phyloP scores from a whole-genome alignment of 2,888 invertebrate species.

The Meloe dianella region DNA sequence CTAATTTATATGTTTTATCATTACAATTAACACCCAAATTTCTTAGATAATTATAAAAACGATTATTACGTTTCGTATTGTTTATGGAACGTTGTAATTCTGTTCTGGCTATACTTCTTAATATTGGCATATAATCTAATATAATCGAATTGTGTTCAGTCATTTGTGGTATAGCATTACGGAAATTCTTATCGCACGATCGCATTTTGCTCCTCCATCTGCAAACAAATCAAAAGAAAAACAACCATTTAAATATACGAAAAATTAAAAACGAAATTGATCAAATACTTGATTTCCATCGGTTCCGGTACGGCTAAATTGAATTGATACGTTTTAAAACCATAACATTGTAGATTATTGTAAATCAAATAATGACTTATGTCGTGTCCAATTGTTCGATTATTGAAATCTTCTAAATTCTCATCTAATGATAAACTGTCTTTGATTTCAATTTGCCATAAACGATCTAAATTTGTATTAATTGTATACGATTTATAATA shows the following conservation, averaged over 20 bases:
- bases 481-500: slow-evolving; percentile 32
- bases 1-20: slow-evolving; percentile 28
- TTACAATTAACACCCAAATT: slow-evolving; percentile 34
- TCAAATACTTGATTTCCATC: slow-evolving; percentile 35
- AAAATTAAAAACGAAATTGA: slow-evolving; percentile 9
- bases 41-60: slow-evolving; percentile 77
- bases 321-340: slow-evolving; percentile 23
- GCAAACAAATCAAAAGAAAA: slow-evolving; percentile 37
- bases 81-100: slow-evolving; percentile 68
- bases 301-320: slow-evolving; percentile 44
- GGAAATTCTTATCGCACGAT: slow-evolving; percentile 59
- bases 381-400: slow-evolving; percentile 47
- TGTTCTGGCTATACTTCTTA: slow-evolving; percentile 72
- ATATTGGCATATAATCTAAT: slow-evolving; percentile 72
- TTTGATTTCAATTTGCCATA: slow-evolving; percentile 45
- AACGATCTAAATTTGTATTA: slow-evolving; percentile 47
- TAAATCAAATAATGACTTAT: slow-evolving; percentile 52
- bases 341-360: slow-evolving; percentile 36
- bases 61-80: slow-evolving; percentile 71
- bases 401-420: slow-evolving; percentile 47
- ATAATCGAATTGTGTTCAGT: slow-evolving; percentile 64
- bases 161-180: slow-evolving; percentile 61
- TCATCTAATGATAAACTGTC: slow-evolving; percentile 58
- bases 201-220: slow-evolving; percentile 61
- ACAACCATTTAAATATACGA: background rate